A percentile compares a stretch with the other conserved stretches of the same genome.
These are phyloP conservation scores for Barnardius zonarius DNA, from an alignment of 2,113 vertebrate genomes.

Conservation along the genomic window DNA sequence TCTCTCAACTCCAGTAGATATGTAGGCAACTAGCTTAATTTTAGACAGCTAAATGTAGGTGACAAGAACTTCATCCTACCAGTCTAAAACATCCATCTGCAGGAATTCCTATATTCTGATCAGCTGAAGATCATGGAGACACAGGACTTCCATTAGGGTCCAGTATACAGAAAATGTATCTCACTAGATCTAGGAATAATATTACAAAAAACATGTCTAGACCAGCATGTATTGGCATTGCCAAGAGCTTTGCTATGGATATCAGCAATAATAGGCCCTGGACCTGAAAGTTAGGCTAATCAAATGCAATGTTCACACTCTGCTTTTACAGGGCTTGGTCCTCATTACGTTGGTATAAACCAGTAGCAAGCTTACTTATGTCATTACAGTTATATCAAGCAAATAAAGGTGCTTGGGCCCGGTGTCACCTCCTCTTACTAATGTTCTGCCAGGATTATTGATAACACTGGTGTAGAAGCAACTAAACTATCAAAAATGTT, in stretches of 20 bases:
- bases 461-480: neutral
- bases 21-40: neutral
- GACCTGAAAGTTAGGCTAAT: neutral
- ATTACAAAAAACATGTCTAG: neutral
- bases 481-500: constrained; percentile 51
- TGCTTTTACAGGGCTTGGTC: neutral
- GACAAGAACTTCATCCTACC: neutral
- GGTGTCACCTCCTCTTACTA: neutral
- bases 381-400: neutral
- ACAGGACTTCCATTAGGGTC: neutral
- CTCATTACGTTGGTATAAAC: neutral
- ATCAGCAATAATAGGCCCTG: neutral
- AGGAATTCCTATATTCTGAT: neutral
- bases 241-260: neutral
- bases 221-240: accelerated
- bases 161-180: neutral
- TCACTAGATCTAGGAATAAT: neutral
- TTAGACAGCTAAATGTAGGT: neutral
- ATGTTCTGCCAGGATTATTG: constrained; percentile 26
- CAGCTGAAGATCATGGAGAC: neutral
- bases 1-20: neutral
- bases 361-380: neutral
- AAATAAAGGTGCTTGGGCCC: neutral
- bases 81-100: neutral
- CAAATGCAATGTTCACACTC: neutral